A percentile compares a stretch with the other conserved stretches of the same genome.
phyloP scores from a whole-genome alignment of 2,888 invertebrate species.

The Smittia sp. region DNA sequence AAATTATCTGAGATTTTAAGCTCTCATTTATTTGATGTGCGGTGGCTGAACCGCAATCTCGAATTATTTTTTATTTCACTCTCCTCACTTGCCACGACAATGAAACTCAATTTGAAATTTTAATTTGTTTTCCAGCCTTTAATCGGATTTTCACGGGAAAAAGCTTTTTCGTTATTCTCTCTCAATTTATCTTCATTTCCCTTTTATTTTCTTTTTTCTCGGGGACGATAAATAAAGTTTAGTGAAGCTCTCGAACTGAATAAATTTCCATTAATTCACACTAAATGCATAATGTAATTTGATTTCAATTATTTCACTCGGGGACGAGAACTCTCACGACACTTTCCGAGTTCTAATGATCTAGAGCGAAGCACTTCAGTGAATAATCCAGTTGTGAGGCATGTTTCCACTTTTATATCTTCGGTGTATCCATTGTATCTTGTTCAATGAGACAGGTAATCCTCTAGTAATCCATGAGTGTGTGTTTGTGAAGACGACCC shows the following conservation, averaged over 20 bases:
- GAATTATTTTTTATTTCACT: not conserved
- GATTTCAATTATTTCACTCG: slow-evolving; percentile 6
- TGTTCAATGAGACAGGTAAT: not conserved
- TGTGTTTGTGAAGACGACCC: not conserved
- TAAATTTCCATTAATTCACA: slow-evolving; percentile 25
- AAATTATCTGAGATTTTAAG: not conserved
- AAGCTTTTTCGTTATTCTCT: not conserved
- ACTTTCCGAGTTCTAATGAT: slow-evolving; percentile 1
- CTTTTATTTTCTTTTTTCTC: slow-evolving; percentile 8
- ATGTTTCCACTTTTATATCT: slow-evolving; percentile 22
- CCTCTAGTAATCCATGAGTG: slow-evolving; percentile 25
- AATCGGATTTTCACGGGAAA: slow-evolving; percentile 8
- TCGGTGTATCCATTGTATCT: not conserved
- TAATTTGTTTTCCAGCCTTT: slow-evolving; percentile 14
- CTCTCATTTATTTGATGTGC: not conserved
- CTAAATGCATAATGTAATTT: slow-evolving; percentile 16
- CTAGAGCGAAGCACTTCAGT: slow-evolving; percentile 18
- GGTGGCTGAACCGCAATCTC: not conserved
- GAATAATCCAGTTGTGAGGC: slow-evolving; percentile 26
- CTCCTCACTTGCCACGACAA: not conserved
- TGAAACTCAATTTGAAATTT: slow-evolving; percentile 25
- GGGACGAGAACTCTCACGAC: not conserved
- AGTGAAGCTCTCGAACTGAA: slow-evolving; percentile 10
- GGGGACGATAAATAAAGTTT: not conserved
- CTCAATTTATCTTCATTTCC: not conserved